A percentile compares a stretch with the other conserved stretches of the same genome.
phyloP scores from a whole-genome alignment of 1,140 invertebrate species.

The Calephelis virginiensis region DNA sequence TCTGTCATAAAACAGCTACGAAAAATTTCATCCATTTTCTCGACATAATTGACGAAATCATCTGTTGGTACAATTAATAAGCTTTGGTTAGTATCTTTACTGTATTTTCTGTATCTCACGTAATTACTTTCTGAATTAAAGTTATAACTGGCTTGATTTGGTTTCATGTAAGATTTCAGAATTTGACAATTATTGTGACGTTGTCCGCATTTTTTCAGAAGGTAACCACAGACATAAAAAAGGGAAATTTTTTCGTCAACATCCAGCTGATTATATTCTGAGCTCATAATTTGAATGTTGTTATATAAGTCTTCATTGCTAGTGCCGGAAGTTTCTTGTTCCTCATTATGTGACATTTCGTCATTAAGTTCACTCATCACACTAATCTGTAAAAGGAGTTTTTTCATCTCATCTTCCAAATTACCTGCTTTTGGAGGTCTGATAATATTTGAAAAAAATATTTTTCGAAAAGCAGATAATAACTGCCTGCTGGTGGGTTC shows the following conservation, averaged over 20 bases:
- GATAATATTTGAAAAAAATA: neutral
- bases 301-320: constrained; percentile 1
- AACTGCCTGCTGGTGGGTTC: constrained; percentile 18
- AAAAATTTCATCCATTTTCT: constrained; percentile 16
- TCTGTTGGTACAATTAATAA: no score
- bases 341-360: no score
- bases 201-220: constrained; percentile 17
- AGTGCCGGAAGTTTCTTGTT: neutral
- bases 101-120: constrained; percentile 14
- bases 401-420: no score
- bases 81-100: neutral
- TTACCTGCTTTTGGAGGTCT: no score
- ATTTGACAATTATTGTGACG: constrained; percentile 5
- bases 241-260: neutral
- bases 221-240: constrained; percentile 18
- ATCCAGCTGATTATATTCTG: constrained; percentile 20
- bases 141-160: constrained; percentile 14
- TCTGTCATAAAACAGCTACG: constrained; percentile 13
- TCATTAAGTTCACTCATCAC: no score
- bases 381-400: no score
- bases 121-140: constrained; percentile 17
- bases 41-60: no score
- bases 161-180: constrained; percentile 17
- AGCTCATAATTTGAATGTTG: constrained; percentile 5
- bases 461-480: constrained; percentile 20